phyloP scores from a whole-genome alignment of 2,113 vertebrate species.

The Butorides virescens region DNA sequence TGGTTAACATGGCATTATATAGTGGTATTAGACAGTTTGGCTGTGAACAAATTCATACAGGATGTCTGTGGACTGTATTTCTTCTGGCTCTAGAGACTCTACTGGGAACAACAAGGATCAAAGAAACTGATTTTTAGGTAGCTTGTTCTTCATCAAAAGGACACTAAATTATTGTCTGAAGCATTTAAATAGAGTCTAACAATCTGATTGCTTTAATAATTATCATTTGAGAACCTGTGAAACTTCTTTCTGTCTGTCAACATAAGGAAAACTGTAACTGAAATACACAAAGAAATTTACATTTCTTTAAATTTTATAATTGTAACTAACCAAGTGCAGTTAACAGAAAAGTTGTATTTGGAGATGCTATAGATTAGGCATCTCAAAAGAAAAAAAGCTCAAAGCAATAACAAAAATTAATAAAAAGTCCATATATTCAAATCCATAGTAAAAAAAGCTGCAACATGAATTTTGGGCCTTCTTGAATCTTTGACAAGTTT shows the following conservation, averaged over 20 bases:
- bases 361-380: not conserved
- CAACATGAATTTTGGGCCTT: not conserved
- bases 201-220: not conserved
- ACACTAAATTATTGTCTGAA: not conserved
- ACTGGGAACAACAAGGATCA: not conserved
- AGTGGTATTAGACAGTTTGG: not conserved
- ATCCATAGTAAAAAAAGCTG: not conserved
- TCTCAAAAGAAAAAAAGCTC: not conserved
- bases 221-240: not conserved
- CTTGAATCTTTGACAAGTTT: not conserved
- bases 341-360: not conserved
- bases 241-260: not conserved
- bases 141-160: not conserved
- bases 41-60: not conserved
- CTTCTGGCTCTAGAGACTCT: not conserved
- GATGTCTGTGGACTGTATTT: not conserved
- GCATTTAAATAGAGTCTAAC: not conserved
- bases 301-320: not conserved
- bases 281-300: not conserved
- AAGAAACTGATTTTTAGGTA: not conserved
- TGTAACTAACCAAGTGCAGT: not conserved
- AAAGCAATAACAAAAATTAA: not conserved
- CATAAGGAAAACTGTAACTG: not conserved
- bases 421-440: not conserved
- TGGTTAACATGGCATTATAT: fast-evolving